Evolutionary conservation across 2,888 invertebrate species (phyloP).

Genomic region (Drosophila quinaria): DNA sequence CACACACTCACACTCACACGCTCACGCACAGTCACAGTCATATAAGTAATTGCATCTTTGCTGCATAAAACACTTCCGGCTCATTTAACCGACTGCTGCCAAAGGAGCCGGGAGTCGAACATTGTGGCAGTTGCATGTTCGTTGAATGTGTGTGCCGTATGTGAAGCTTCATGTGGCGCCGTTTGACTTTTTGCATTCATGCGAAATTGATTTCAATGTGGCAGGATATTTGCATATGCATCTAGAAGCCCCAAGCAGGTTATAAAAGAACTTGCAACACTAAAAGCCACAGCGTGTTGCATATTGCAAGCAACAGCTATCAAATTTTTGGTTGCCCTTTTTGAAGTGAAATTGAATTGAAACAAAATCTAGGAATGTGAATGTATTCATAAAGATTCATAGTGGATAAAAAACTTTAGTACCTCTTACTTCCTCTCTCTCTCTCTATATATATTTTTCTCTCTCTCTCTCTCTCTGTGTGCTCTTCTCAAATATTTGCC

Average conservation of each 20-base stretch:
- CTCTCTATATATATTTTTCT: no score
- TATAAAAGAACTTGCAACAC: conserved; percentile 22
- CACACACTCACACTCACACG: background rate
- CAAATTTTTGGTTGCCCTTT: background rate
- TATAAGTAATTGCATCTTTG: conserved; percentile 55
- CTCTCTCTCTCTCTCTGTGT: background rate
- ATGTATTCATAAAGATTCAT: conserved; percentile 29
- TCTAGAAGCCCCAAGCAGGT: conserved; percentile 24
- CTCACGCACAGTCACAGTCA: conserved; percentile 4
- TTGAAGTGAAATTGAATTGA: conserved; percentile 12
- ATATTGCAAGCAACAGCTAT: conserved; percentile 24
- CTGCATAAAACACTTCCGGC: conserved; percentile 73
- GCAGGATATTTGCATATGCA: conserved; percentile 38
- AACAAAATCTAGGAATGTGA: background rate
- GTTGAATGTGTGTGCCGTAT: conserved; percentile 16
- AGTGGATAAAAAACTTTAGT: conserved; percentile 10
- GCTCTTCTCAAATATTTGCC: conserved; percentile 18
- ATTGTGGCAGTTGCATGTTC: conserved; percentile 16
- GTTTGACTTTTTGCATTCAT: conserved; percentile 41
- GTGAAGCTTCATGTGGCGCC: conserved; percentile 43
- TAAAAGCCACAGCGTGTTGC: conserved; percentile 27
- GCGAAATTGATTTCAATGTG: conserved; percentile 53
- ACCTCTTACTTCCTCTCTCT: background rate
- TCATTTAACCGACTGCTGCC: conserved; percentile 64
- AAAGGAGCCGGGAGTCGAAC: conserved; percentile 11